phyloP scores from a whole-genome alignment of 2,888 invertebrate genomes.

The Volucella zonaria region DNA sequence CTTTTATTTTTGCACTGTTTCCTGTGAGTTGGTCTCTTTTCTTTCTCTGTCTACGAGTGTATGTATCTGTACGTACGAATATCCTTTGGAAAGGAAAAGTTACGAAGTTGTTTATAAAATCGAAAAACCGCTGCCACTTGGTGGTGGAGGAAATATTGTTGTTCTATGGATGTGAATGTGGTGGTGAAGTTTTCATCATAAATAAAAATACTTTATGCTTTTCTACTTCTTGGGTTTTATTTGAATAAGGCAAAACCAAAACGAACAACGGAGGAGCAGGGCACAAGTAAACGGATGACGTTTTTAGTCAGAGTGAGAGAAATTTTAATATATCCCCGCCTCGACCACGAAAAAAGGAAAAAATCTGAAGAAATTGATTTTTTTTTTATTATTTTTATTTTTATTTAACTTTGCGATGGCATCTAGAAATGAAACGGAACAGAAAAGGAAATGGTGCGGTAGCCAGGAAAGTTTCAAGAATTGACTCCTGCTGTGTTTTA shows the following conservation, averaged over 20 bases:
- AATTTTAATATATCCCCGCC: conserved; percentile 33
- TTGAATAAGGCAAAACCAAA: conserved; percentile 5
- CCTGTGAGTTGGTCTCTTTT: background rate
- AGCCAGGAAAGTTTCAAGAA: background rate
- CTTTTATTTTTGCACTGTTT: conserved; percentile 11
- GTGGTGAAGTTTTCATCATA: conserved; percentile 40
- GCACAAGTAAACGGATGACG: too few relatives aligned
- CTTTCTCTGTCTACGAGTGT: conserved; percentile 15
- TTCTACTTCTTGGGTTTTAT: background rate
- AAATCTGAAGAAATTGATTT: conserved; percentile 16
- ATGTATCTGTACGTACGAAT: background rate
- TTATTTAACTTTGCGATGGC: too few relatives aligned
- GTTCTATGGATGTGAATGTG: conserved; percentile 4
- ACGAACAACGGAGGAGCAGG: background rate
- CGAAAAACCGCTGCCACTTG: conserved; percentile 37
- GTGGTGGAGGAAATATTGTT: conserved; percentile 25
- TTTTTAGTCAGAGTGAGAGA: too few relatives aligned
- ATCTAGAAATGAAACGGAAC: too few relatives aligned
- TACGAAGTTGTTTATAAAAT: conserved; percentile 56
- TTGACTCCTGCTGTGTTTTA: conserved; percentile 29
- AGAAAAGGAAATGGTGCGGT: background rate
- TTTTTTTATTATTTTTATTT: background rate
- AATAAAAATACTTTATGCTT: conserved; percentile 52
- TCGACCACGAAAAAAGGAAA: background rate
- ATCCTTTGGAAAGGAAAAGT: conserved; percentile 25